Evolutionary conservation across 2,888 invertebrate species (phyloP).

Genomic region (Corythucha ciliata): DNA sequence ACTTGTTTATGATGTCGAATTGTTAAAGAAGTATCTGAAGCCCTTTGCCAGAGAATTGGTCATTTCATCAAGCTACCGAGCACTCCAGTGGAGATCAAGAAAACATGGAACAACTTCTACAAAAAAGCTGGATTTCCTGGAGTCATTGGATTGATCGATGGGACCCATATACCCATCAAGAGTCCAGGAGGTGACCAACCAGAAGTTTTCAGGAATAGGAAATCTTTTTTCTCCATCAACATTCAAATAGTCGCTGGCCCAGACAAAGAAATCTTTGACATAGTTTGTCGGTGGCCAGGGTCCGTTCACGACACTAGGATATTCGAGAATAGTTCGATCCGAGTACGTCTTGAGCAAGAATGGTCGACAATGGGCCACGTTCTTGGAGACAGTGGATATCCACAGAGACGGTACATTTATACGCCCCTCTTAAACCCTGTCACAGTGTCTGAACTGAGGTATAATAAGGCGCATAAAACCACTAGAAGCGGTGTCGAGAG

Average conservation of each 20-base stretch:
- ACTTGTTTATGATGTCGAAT: no score
- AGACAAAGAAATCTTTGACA: background rate
- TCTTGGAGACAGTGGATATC: no score
- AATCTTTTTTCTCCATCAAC: slow-evolving; percentile 3
- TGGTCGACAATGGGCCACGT: background rate
- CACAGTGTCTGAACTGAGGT: no score
- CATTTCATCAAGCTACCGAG: background rate
- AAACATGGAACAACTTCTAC: background rate
- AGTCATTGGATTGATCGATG: slow-evolving; percentile 11
- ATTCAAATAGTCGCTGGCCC: background rate
- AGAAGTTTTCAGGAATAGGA: background rate
- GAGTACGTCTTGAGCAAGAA: background rate
- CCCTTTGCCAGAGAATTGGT: background rate
- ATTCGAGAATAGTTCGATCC: background rate
- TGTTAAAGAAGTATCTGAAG: background rate
- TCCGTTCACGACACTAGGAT: background rate
- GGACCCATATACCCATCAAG: slow-evolving; percentile 1
- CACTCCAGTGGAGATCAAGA: background rate
- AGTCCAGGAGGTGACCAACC: background rate
- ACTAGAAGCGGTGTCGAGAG: background rate
- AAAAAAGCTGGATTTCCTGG: slow-evolving; percentile 8
- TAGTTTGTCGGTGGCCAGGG: slow-evolving; percentile 4
- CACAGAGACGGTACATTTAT: background rate
- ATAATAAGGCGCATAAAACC: slow-evolving; percentile 4
- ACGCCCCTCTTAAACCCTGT: background rate